These are phyloP conservation scores for Melipona bicolor DNA, from an alignment of 2,888 invertebrate genomes.

Conservation along the genomic window DNA sequence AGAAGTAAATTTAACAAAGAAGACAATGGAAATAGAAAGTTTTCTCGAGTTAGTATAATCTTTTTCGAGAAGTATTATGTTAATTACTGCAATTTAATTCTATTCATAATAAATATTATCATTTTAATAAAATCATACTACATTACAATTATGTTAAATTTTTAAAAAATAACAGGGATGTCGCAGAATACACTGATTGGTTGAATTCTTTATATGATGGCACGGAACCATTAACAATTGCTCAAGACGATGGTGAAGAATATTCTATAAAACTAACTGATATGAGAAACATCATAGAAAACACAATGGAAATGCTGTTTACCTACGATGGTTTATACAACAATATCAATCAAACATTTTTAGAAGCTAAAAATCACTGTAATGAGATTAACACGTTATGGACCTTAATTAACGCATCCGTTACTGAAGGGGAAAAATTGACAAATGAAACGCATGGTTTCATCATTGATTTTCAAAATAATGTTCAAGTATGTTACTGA, in stretches of 20 bases:
- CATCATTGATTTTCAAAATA: constrained; percentile 84
- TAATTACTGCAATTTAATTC: neutral
- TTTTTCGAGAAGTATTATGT: neutral
- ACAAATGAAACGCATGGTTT: constrained; percentile 85
- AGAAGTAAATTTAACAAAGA: constrained; percentile 77
- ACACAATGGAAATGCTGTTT: constrained; percentile 78
- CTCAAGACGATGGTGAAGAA: constrained; percentile 68
- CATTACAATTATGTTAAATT: neutral
- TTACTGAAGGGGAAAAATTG: constrained; percentile 85
- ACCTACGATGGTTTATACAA: constrained; percentile 79
- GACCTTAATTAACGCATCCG: constrained; percentile 85
- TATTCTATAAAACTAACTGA: constrained; percentile 75
- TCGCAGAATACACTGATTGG: constrained; percentile 77
- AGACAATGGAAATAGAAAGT: constrained; percentile 80
- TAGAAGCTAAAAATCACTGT: constrained; percentile 67
- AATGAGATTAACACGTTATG: constrained; percentile 67
- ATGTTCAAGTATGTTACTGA: constrained; percentile 79
- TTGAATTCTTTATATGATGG: constrained; percentile 75
- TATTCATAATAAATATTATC: neutral
- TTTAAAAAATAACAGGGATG: constrained; percentile 62
- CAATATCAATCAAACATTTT: constrained; percentile 74
- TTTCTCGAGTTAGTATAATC: constrained; percentile 78
- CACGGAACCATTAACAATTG: constrained; percentile 72
- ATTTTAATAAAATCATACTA: neutral
- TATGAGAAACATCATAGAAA: constrained; percentile 72